Evolutionary conservation across 2,113 vertebrate species (phyloP).

Genomic region (Tragulus kanchil): DNA sequence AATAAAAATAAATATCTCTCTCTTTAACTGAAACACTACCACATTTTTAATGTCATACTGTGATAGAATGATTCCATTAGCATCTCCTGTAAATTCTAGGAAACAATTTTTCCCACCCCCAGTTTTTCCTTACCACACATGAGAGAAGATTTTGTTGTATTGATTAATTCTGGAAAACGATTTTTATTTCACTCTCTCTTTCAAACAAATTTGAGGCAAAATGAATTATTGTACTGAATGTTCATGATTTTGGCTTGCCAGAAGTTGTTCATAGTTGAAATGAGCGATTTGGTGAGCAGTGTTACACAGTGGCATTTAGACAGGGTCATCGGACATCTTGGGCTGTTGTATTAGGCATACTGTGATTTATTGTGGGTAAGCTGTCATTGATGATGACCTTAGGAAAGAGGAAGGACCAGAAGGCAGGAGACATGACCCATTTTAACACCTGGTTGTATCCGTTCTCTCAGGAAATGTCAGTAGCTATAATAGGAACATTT

Average conservation of each 20-base stretch:
- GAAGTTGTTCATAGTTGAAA: neutral
- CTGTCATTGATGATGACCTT: neutral
- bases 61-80: conserved; percentile 62
- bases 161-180: neutral
- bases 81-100: conserved; percentile 39
- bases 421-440: neutral
- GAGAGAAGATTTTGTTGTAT: conserved; percentile 35
- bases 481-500: neutral
- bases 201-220: neutral
- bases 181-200: conserved; percentile 46
- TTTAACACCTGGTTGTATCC: neutral
- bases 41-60: conserved; percentile 67
- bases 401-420: neutral
- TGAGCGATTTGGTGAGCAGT: neutral
- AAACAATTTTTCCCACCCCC: conserved; percentile 43
- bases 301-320: neutral
- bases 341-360: neutral
- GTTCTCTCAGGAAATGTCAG: conserved; percentile 11
- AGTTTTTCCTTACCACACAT: conserved; percentile 39
- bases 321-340: neutral
- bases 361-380: neutral
- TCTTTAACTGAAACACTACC: conserved; percentile 44
- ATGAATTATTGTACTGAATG: accelerated
- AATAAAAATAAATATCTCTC: neutral
- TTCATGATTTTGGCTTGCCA: neutral